Base-by-base conservation (phyloP, 2,797 vertebrate genomes). In the Crypturellus tataupa region DNA sequence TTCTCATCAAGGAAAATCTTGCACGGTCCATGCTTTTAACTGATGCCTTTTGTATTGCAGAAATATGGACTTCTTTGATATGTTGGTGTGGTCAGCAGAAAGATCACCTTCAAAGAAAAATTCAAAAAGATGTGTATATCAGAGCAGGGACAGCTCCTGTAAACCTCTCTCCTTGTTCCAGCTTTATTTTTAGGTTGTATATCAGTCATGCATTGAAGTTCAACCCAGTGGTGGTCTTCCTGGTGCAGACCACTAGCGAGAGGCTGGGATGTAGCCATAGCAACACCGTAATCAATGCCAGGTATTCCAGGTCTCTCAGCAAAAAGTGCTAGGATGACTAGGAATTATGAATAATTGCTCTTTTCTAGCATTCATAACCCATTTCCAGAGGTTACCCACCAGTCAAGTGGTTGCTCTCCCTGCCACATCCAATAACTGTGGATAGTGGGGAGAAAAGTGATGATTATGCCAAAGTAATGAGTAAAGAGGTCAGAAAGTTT, bases 401-500 rank as follows among this genome's bases (percentile, higher is more conserved):
- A 89, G 87, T 67, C 87, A 94, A 86, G 67, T 14, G 5, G 76
- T 77, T 88, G 55, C 14, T 72, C 4, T 1, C 70, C 70, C 85
- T 77, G 21, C 35, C 17, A 9, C 62, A 24, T 46, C 55, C 35
- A 46, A 18, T 44, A 82, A 60, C 91, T 88, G 85, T 92, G 89
- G 86, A 92, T 77, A 58, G 79, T 31, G n/a, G 8, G 21, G 7
- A 6, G 86, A 78, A 85, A 77, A 73, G 75, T 35, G 46, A 73
- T 86, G 85, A 67, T 96, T 96, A 94, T 79, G 63, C 92, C 67
- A 60, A 86, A 89, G 73, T 87, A 95, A 92, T 82, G 91, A 95
- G 91, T 67, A 59, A 18, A 82, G 91, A 85, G 96, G 93, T 97
- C 94, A 96, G 44, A 71, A 96, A 96, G 94, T 96, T 94, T 92